Conservation (phyloP, 2,888 invertebrate species). For the Caenorhabditis sinica region DNA sequence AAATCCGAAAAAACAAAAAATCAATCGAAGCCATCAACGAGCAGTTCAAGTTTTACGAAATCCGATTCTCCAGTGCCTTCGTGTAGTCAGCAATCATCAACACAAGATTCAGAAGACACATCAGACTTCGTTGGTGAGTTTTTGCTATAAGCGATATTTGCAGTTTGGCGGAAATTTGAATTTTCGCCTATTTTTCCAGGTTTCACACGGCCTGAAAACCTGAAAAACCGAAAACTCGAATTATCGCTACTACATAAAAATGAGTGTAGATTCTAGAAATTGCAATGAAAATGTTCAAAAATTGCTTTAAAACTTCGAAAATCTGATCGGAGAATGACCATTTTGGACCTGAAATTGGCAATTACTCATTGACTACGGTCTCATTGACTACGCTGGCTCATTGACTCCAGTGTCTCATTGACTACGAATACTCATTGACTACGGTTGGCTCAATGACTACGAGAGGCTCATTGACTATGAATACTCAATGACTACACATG, state of each 20-base stretch:
- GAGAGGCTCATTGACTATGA: no score
- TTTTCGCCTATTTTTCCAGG: neutral
- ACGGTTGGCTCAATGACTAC: no score
- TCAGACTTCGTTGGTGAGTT: constrained; percentile 42
- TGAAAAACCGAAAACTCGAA: neutral
- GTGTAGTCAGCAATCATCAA: neutral
- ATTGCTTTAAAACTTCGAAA: no score
- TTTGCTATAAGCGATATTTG: neutral
- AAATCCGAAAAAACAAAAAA: neutral
- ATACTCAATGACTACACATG: no score
- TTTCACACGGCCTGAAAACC: neutral
- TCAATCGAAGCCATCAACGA: neutral
- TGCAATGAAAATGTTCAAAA: no score
- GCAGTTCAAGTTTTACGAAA: neutral
- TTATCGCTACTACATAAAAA: no score
- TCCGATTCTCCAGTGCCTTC: neutral
- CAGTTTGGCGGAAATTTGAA: neutral
- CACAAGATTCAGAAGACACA: constrained; percentile 8
- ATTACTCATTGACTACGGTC: no score
- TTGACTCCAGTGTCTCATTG: no score
- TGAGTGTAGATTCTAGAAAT: neutral
- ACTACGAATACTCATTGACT: no score
- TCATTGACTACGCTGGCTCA: no score
- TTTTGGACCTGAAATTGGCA: no score
- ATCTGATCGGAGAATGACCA: no score